Evolutionary conservation across 2,797 vertebrate genomes (phyloP).

Genomic region (Heterohyrax brucei): DNA sequence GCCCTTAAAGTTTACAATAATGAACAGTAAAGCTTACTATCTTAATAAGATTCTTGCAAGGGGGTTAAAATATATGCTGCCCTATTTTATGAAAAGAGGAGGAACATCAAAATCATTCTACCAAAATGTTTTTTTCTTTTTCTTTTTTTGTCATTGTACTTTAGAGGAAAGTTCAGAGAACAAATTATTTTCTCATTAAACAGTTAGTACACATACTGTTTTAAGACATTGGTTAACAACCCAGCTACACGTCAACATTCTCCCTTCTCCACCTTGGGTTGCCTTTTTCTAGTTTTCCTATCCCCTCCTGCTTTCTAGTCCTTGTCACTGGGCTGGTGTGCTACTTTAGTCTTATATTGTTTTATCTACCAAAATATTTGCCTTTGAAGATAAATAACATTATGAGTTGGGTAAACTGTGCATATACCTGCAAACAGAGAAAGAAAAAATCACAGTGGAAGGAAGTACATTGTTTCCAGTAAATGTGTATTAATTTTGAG

Average conservation of each 20-base stretch:
- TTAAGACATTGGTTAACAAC: too few species aligned
- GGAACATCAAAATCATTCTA: slow-evolving; percentile 17
- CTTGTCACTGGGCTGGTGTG: too few species aligned
- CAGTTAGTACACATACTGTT: too few species aligned
- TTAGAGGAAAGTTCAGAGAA: too few species aligned
- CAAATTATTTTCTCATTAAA: too few species aligned
- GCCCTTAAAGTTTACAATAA: slow-evolving; percentile 52
- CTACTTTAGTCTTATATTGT: too few species aligned
- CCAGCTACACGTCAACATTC: too few species aligned
- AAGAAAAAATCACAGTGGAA: neutral
- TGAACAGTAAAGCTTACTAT: slow-evolving; percentile 1
- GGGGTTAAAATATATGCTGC: neutral
- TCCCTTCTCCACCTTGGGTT: too few species aligned
- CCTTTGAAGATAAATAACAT: slow-evolving; percentile 41
- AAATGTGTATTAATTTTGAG: neutral
- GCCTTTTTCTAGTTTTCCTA: too few species aligned
- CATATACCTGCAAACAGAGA: slow-evolving; percentile 1
- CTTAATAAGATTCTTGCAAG: slow-evolving; percentile 15
- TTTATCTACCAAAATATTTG: slow-evolving; percentile 44
- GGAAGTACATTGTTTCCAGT: neutral
- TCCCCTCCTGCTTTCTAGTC: too few species aligned
- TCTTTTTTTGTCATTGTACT: too few species aligned
- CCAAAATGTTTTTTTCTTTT: slow-evolving; percentile 28
- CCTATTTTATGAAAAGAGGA: slow-evolving; percentile 50
- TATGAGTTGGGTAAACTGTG: slow-evolving; percentile 11